Conservation (phyloP, 2,797 vertebrate genomes). For the Gallinago stenura region DNA sequence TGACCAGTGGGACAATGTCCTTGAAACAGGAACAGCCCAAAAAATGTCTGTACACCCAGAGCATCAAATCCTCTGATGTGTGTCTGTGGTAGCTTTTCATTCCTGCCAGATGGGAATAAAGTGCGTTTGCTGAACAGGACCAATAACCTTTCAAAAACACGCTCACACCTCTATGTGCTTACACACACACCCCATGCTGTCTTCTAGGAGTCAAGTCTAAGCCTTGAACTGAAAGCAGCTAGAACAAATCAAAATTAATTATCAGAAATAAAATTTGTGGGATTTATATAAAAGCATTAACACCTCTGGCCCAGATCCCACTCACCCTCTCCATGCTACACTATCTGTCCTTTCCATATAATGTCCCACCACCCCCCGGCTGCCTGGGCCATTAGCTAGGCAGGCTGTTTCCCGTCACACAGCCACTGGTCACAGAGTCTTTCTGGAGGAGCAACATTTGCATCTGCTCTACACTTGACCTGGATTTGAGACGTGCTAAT, state of each 20-base stretch:
- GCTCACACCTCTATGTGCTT: fast-evolving
- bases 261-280: neutral
- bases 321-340: neutral
- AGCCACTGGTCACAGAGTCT: neutral
- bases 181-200: neutral
- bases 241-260: neutral
- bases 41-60: neutral
- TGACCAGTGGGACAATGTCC: neutral
- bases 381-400: no score
- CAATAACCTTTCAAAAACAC: neutral
- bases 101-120: neutral
- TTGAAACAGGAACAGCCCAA: neutral
- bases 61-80: neutral
- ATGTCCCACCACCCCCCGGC: neutral
- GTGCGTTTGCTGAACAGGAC: neutral
- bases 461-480: neutral
- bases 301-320: neutral
- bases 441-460: neutral
- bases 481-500: neutral
- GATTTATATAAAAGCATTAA: neutral
- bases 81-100: neutral
- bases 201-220: neutral
- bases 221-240: neutral
- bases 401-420: neutral
- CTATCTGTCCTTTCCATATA: neutral